phyloP scores from a whole-genome alignment of 2,888 invertebrate species.

The Abrostola triplasia region DNA sequence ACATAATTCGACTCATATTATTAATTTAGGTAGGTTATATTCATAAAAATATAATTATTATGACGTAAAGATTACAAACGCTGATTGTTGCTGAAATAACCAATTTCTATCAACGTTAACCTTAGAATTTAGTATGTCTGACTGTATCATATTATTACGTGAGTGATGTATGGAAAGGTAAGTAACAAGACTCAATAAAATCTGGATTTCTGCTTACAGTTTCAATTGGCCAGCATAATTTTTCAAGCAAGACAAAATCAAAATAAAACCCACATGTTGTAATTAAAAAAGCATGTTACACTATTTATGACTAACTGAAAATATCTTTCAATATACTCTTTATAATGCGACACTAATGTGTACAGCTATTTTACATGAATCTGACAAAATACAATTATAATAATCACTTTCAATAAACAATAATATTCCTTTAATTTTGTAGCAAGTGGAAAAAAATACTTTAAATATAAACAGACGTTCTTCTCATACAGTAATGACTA shows the following conservation, averaged over 20 bases:
- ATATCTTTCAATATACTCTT: slow-evolving; percentile 75
- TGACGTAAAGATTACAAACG: no score
- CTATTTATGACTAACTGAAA: slow-evolving; percentile 82
- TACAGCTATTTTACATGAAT: slow-evolving; percentile 81
- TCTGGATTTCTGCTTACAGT: neutral
- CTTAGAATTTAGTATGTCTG: no score
- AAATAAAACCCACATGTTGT: slow-evolving; percentile 74
- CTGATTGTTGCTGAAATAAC: no score
- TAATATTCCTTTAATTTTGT: slow-evolving; percentile 22
- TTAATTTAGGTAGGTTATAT: no score
- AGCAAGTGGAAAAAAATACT: slow-evolving; percentile 6
- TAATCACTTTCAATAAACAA: slow-evolving; percentile 29
- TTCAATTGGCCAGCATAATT: neutral
- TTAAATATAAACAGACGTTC: slow-evolving; percentile 16
- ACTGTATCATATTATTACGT: no score
- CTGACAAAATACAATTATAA: slow-evolving; percentile 58
- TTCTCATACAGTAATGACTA: neutral
- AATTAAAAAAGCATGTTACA: slow-evolving; percentile 85
- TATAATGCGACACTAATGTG: slow-evolving; percentile 72
- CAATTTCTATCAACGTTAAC: no score
- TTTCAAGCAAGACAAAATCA: slow-evolving; percentile 22
- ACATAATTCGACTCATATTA: no score
- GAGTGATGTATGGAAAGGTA: no score
- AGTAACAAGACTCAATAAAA: no score
- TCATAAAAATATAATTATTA: no score